Base-by-base conservation (phyloP, 1,140 invertebrate species). In the Heliothis subflexa region DNA sequence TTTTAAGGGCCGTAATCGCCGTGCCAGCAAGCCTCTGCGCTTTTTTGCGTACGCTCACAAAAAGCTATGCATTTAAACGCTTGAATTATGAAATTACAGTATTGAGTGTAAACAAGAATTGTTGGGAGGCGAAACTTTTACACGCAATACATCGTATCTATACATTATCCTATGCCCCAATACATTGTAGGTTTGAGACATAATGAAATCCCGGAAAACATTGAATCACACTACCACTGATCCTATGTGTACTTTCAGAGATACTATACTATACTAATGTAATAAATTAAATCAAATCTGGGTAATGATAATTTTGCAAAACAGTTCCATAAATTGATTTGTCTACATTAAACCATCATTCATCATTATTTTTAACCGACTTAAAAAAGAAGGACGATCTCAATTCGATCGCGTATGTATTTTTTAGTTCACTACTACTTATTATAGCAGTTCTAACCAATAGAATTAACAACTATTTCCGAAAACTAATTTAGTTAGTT, bases 41-140 rank as follows among this genome's bases (percentile, higher is more conserved):
- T 91, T 94, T 94, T 94, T 93, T 93, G 85, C 82, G 80, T 87
- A 82, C 89, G 84, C 90, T 93, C 90, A 92, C 92, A 88, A 91
- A 94, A 92, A 93, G 91, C 91, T 93, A 94, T 94, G 93, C 93
- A 93, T 93, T 94, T 94, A 93, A 94, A 93, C 93, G 93, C 91
- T 89, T 93, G 87, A 93, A 94, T 94, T 94, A 94, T 94, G 91
- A 94, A 94, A 94, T 94, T 94, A 92, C 89, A 90, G 91, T 92
- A 93, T 94, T 88, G 89, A 94, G 90, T 88, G 89, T 89, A 92
- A 90, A 91, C 83, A 91, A 83, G 81, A 83, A 83, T 76, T 55
- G 61, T 50, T 72, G 71, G 50, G 54, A 61, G 47, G 55, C 64
- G n/a, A 61, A 40, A 45, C 40, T 71, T 52, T 21, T 14, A 25